A percentile compares a stretch with the other conserved stretches of the same genome.
Conservation (phyloP, 2,797 vertebrate species). For the Hydrocynus forskahlii region DNA sequence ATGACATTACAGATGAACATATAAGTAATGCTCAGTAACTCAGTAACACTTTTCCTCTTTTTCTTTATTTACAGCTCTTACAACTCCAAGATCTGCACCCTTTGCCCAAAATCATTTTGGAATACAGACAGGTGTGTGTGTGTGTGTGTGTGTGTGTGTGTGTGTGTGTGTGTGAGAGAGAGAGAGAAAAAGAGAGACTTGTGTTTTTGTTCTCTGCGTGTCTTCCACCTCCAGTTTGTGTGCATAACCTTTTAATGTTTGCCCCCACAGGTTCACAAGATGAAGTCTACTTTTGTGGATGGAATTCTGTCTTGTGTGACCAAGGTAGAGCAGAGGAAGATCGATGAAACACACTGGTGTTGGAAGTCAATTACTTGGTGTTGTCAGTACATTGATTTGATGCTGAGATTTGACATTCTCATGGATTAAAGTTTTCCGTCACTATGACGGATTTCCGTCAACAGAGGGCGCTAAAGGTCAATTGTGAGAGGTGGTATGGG, state of each 20-base stretch:
- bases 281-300: slow-evolving; percentile 92
- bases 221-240: neutral
- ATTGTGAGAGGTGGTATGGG: too few relatives aligned
- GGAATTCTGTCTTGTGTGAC: slow-evolving; percentile 82
- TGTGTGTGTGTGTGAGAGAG: neutral
- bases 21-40: neutral
- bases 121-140: slow-evolving; percentile 85
- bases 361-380: too few relatives aligned
- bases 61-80: slow-evolving; percentile 75
- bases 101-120: slow-evolving; percentile 89
- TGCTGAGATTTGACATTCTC: too few relatives aligned
- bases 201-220: too few relatives aligned
- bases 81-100: slow-evolving; percentile 89
- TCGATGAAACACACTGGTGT: too few relatives aligned
- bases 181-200: neutral
- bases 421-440: too few relatives aligned
- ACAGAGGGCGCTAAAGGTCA: too few relatives aligned
- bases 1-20: neutral
- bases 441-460: too few relatives aligned
- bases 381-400: too few relatives aligned
- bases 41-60: slow-evolving; percentile 18
- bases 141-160: neutral
- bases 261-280: slow-evolving; percentile 84
- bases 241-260: neutral
- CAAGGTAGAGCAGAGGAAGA: slow-evolving; percentile 75